These are phyloP conservation scores for Heterohyrax brucei DNA, from an alignment of 2,797 vertebrate genomes.

Conservation along the genomic window DNA sequence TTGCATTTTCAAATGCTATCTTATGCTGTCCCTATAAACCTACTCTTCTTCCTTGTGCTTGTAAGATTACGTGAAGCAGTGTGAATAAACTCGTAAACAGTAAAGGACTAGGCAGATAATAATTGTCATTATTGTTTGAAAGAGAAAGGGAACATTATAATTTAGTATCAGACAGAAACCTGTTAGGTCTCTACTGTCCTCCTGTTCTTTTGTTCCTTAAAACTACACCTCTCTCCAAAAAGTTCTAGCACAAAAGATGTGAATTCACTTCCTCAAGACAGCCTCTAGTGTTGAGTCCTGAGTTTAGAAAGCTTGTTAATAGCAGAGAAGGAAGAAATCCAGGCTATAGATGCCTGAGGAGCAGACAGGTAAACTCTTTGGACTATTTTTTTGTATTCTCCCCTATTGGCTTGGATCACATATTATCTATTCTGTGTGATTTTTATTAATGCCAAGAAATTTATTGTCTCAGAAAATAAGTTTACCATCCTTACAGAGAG, in stretches of 20 bases:
- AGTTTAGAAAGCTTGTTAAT: not conserved
- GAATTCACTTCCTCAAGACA: not conserved
- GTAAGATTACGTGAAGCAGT: not conserved
- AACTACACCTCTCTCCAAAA: not conserved
- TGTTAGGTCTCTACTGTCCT: not conserved
- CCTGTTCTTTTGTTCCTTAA: slow-evolving; percentile 6
- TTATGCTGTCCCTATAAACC: not conserved
- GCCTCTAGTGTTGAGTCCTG: not conserved
- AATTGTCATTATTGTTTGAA: not conserved
- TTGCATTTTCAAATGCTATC: not conserved
- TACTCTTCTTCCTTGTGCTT: not conserved
- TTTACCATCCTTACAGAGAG: slow-evolving; percentile 34
- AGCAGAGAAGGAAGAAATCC: not conserved
- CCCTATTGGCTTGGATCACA: fast-evolving
- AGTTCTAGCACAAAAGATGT: not conserved
- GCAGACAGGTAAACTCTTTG: not conserved
- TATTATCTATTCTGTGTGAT: fast-evolving
- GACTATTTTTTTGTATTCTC: not conserved
- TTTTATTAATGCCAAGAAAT: not conserved
- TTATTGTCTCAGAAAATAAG: not conserved
- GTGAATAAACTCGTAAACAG: not conserved
- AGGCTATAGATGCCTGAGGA: not conserved
- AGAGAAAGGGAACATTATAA: not conserved
- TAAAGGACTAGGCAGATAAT: not conserved
- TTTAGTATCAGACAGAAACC: not conserved